phyloP scores from a whole-genome alignment of 2,797 vertebrate species.

The Pseudochirops corinnae region DNA sequence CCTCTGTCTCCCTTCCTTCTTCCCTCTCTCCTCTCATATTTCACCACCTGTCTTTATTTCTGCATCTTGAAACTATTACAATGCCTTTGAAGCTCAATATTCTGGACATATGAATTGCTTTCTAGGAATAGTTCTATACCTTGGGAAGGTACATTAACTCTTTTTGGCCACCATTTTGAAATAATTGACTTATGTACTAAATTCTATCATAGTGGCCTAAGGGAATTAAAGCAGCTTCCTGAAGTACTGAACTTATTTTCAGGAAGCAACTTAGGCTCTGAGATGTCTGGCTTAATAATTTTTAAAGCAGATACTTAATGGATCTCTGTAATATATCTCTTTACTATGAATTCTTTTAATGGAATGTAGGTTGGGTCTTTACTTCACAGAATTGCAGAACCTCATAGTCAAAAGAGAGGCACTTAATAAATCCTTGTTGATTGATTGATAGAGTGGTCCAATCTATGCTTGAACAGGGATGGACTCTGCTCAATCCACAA shows the following conservation, averaged over 20 bases:
- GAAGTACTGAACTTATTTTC: not conserved
- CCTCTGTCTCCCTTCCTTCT: not conserved
- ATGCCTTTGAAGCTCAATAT: not conserved
- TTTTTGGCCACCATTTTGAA: not conserved
- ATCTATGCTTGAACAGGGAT: not conserved
- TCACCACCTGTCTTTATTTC: not conserved
- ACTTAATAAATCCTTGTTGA: not conserved
- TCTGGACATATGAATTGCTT: not conserved
- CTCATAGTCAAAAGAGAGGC: not conserved
- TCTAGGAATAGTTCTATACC: not conserved
- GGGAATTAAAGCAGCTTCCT: not conserved
- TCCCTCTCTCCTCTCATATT: not conserved
- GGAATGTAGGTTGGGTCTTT: not conserved
- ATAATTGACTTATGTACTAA: not conserved
- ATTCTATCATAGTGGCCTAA: not conserved
- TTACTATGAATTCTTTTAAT: not conserved
- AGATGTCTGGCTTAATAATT: slow-evolving; percentile 1
- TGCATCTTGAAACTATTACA: not conserved
- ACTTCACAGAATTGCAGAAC: not conserved
- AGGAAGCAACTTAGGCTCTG: not conserved
- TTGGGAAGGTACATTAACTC: not conserved
- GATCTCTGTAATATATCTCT: not conserved
- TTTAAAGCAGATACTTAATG: not conserved
- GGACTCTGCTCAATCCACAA: not conserved
- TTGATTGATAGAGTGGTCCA: not conserved